These are phyloP conservation scores for Dromococcyx pavoninus DNA, from an alignment of 2,797 vertebrate species.

Conservation along the genomic window DNA sequence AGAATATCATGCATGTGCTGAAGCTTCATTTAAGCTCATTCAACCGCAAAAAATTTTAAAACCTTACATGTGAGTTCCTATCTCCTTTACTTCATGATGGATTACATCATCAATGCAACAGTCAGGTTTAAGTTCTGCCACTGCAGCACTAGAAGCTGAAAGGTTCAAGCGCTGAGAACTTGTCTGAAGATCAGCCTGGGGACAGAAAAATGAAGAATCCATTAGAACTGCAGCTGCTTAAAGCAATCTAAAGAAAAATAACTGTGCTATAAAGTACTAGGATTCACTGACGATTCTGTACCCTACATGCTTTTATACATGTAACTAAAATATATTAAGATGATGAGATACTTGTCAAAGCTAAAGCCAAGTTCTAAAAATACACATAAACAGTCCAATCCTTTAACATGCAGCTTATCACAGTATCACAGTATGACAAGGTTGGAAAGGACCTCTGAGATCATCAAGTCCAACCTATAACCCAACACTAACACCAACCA, in stretches of 20 bases:
- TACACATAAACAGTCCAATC: background rate
- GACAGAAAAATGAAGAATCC: background rate
- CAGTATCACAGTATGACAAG: too few species aligned
- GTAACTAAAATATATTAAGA: background rate
- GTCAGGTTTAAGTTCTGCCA: slow-evolving; percentile 92
- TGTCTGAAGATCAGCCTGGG: slow-evolving; percentile 96
- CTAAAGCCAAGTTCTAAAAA: background rate
- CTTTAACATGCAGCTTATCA: background rate
- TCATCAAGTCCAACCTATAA: too few species aligned
- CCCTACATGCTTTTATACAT: background rate
- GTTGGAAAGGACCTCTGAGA: too few species aligned
- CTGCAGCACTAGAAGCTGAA: slow-evolving; percentile 91
- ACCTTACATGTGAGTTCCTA: slow-evolving; percentile 96
- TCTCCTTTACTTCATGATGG: slow-evolving; percentile 98
- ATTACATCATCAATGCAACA: slow-evolving; percentile 98
- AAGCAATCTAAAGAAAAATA: background rate
- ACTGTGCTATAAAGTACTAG: background rate
- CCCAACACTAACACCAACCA: too few species aligned
- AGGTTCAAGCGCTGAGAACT: slow-evolving; percentile 98
- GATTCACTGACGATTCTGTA: background rate
- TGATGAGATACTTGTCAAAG: background rate
- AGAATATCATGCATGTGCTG: background rate
- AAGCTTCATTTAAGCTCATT: background rate
- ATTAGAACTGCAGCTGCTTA: background rate
- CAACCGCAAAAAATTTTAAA: background rate